Conservation (phyloP, 2,888 invertebrate genomes). For the Gnatocerus cornutus region DNA sequence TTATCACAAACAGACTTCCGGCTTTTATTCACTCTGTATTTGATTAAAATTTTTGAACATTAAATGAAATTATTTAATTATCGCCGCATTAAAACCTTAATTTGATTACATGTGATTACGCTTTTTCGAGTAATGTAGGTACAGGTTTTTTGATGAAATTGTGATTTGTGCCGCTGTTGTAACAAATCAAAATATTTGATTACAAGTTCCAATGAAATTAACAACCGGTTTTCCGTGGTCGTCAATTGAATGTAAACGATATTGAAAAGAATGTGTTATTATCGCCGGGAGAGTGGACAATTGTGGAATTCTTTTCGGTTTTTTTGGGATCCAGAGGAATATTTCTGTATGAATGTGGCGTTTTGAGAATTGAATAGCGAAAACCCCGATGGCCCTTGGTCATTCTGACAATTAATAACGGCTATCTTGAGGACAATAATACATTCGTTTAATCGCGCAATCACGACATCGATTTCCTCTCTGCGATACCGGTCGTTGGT, state of each 20-base stretch:
- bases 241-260: slow-evolving; percentile 10
- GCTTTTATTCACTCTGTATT: too few species aligned
- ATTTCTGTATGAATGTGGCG: slow-evolving; percentile 38
- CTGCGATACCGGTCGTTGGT: slow-evolving; percentile 59
- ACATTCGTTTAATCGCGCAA: slow-evolving; percentile 59
- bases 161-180: too few species aligned
- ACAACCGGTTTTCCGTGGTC: background rate
- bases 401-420: slow-evolving; percentile 58
- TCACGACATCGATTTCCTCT: slow-evolving; percentile 59
- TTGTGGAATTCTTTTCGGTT: background rate
- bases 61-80: too few species aligned
- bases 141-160: too few species aligned
- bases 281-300: slow-evolving; percentile 1
- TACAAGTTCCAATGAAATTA: background rate
- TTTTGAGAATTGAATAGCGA: slow-evolving; percentile 46
- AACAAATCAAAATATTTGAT: too few species aligned
- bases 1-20: background rate
- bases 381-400: slow-evolving; percentile 49
- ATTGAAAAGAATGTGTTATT: slow-evolving; percentile 18
- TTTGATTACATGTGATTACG: too few species aligned
- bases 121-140: too few species aligned
- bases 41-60: too few species aligned
- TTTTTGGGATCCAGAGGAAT: slow-evolving; percentile 18
- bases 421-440: slow-evolving; percentile 59
- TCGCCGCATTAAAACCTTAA: too few species aligned